Conservation (phyloP, 2,113 vertebrate genomes). For the Tringa solitaria region DNA sequence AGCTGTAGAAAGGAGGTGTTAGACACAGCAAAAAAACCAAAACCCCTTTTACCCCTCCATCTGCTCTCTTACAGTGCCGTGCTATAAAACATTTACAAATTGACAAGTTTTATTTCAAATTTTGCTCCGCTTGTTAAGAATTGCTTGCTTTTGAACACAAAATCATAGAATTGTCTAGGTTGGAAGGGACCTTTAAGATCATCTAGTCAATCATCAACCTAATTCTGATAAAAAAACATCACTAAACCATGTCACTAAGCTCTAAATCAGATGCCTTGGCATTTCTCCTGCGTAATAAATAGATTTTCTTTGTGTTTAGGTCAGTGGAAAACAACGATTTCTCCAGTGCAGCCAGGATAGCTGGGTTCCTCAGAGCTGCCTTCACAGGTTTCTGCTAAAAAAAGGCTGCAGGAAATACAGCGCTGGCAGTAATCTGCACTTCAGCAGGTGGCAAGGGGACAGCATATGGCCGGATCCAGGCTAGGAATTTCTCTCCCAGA, state of each 20-base stretch:
- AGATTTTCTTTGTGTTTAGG: neutral
- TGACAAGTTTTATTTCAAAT: neutral
- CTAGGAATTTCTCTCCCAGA: neutral
- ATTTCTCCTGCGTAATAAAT: neutral
- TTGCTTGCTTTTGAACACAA: neutral
- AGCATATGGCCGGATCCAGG: neutral
- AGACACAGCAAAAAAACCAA: neutral
- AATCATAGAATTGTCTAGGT: neutral
- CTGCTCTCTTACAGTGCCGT: neutral
- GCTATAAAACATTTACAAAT: neutral
- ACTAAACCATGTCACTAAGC: too few relatives aligned
- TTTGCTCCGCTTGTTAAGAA: neutral
- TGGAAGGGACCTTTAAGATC: too few relatives aligned
- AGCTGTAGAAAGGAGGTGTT: neutral
- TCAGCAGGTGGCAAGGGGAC: neutral
- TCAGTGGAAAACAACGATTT: neutral
- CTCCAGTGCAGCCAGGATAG: neutral
- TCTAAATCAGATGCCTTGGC: neutral
- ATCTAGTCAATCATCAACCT: too few relatives aligned
- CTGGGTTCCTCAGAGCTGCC: neutral
- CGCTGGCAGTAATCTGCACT: neutral
- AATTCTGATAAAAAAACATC: too few relatives aligned
- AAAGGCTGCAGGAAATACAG: neutral
- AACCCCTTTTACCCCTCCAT: slow-evolving; percentile 1
- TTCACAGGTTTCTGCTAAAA: neutral